Evolutionary conservation across 1,140 invertebrate species (phyloP), one percentile per base, ranked within the genome.

Genomic region (Venustaconcha ellipsiformis): DNA sequence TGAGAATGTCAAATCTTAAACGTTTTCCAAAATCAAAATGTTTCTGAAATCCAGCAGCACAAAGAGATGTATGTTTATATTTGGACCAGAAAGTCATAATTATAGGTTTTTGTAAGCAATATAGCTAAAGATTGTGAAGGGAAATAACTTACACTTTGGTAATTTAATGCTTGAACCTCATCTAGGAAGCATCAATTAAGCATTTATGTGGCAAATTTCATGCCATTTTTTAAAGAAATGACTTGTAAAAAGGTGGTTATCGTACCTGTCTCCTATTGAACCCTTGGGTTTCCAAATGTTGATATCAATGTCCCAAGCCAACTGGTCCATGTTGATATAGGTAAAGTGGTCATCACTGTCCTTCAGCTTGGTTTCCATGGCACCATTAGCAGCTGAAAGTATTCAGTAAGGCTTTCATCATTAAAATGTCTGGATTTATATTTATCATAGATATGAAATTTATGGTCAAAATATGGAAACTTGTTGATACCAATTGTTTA

Each of bases 191-290:
- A 8, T 6, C 37, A 48, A 48, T 48, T 48, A 6, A 48, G 37
- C 6, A 48, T 48, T 48, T 6, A 48, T 48, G 37, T 48, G 6
- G 11, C 11, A 48, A 48, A 48, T 48, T 48, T 48, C 37, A 48
- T 48, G 8, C 37, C 11, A 11, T 48, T 48, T 48, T 30, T 30
- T 62, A 5, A 8, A 62, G 11, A 62, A n/a, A 23, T 5, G 59
- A 1, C 15, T 17, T 72, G 11, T 20, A 14, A 55, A 23, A 13
- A n/a, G 8, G 6, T 62, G 20, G 11, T 62, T 15, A n/a, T 65
- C 74, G 62, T 80, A 89, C 88, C 83, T 87, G 78, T 89, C 87
- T 63, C 88, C 87, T 12, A 84, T 77, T 14, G 86, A 86, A 12
- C 84, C 87, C 23, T 74, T 76, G 18, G 88, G 87, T 77, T 84